Conservation (phyloP, 2,113 vertebrate species). For the Tetrax tetrax region DNA sequence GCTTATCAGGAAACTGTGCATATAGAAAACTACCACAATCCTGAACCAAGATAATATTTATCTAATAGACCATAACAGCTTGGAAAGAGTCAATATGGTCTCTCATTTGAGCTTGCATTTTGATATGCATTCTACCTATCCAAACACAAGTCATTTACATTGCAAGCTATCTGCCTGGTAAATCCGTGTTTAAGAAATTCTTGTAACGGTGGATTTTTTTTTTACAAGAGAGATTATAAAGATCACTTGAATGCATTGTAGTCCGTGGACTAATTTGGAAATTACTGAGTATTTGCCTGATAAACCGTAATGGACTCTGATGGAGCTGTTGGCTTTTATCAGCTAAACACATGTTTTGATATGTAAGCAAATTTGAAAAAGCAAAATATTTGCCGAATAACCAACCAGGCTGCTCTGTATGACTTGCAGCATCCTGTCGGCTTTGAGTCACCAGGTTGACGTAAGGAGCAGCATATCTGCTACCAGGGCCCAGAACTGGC, state of each 20-base stretch:
- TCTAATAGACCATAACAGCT: conserved; percentile 65
- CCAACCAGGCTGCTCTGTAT: background rate
- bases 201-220: conserved; percentile 18
- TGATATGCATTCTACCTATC: conserved; percentile 48
- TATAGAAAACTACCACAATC: conserved; percentile 61
- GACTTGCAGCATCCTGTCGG: background rate
- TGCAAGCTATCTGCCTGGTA: conserved; percentile 48
- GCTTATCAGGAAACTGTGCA: conserved; percentile 62
- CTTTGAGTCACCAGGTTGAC: background rate
- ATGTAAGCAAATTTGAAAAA: conserved; percentile 59
- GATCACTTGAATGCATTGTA: conserved; percentile 41
- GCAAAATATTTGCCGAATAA: conserved; percentile 63
- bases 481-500: background rate
- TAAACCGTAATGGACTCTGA: conserved; percentile 50
- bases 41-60: conserved; percentile 65
- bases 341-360: conserved; percentile 58
- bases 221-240: conserved; percentile 52
- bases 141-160: conserved; percentile 57
- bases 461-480: background rate
- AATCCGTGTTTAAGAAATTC: conserved; percentile 64
- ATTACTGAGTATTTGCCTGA: conserved; percentile 50
- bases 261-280: conserved; percentile 48
- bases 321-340: conserved; percentile 62
- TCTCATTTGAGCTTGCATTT: conserved; percentile 55
- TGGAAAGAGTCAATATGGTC: conserved; percentile 50